Percentiles rank a stretch among this genome's conserved stretches.
These are phyloP conservation scores for Metallyticus violacea DNA, from an alignment of 2,888 invertebrate species.

Conservation along the genomic window DNA sequence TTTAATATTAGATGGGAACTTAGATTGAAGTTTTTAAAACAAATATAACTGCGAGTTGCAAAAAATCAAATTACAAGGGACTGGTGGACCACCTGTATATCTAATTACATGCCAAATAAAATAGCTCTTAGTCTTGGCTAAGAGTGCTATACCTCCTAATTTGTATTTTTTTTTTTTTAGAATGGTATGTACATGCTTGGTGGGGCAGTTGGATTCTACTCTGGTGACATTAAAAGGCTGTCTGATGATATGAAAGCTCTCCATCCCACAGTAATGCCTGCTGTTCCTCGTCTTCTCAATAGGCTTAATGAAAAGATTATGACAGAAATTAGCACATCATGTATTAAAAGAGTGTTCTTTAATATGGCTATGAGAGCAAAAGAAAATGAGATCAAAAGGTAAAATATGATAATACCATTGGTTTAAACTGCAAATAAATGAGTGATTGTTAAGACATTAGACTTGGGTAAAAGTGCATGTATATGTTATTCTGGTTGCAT, in stretches of 20 bases:
- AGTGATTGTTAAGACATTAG: too few species aligned
- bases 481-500: too few species aligned
- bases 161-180: constrained; percentile 54
- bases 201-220: constrained; percentile 92
- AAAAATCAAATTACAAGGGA: too few species aligned
- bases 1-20: too few species aligned
- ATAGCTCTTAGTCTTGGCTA: too few species aligned
- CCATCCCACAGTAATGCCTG: constrained; percentile 90
- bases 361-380: constrained; percentile 87
- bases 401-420: constrained; percentile 24
- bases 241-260: constrained; percentile 89
- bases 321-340: constrained; percentile 72
- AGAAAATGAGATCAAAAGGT: constrained; percentile 80
- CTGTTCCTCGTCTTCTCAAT: constrained; percentile 94
- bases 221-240: constrained; percentile 85
- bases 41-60: too few species aligned
- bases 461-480: too few species aligned
- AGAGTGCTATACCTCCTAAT: too few species aligned
- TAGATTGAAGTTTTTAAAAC: too few species aligned
- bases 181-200: constrained; percentile 89
- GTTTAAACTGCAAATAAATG: neutral
- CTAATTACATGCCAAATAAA: too few species aligned
- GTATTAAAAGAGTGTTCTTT: constrained; percentile 76
- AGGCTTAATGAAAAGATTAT: constrained; percentile 91
- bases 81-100: too few species aligned